These are phyloP conservation scores for Scelioninae gen. 1 DNA, from an alignment of 2,888 invertebrate species.

Conservation along the genomic window DNA sequence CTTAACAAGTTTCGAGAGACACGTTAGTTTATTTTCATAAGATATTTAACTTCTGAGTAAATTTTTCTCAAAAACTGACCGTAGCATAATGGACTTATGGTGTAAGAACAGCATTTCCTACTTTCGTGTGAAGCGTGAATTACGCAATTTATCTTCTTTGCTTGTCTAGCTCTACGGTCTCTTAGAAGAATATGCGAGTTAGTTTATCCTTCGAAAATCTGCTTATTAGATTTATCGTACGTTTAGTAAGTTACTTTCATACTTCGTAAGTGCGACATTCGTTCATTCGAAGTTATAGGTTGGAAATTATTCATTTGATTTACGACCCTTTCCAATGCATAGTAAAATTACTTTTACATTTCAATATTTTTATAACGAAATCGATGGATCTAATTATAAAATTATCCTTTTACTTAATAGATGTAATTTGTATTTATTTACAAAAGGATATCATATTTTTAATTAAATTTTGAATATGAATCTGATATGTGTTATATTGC, in stretches of 20 bases:
- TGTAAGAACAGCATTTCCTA: conserved; percentile 64
- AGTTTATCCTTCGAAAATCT: conserved; percentile 60
- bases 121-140: conserved; percentile 55
- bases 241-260: conserved; percentile 48
- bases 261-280: conserved; percentile 45
- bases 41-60: conserved; percentile 19
- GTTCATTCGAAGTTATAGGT: conserved; percentile 30
- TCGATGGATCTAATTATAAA: too few relatives aligned
- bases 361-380: too few relatives aligned
- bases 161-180: conserved; percentile 46
- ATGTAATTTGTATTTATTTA: too few relatives aligned
- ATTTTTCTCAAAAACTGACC: conserved; percentile 48
- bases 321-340: conserved; percentile 23
- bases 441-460: too few relatives aligned
- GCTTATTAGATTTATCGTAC: conserved; percentile 63
- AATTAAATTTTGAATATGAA: too few relatives aligned
- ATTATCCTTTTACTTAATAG: too few relatives aligned
- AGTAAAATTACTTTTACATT: conserved; percentile 26
- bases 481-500: too few relatives aligned
- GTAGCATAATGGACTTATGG: conserved; percentile 57
- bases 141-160: conserved; percentile 68
- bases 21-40: conserved; percentile 1
- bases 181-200: conserved; percentile 64
- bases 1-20: too few relatives aligned
- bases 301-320: conserved; percentile 59